phyloP scores from a whole-genome alignment of 2,113 vertebrate genomes.

The Spheniscus mendiculus region DNA sequence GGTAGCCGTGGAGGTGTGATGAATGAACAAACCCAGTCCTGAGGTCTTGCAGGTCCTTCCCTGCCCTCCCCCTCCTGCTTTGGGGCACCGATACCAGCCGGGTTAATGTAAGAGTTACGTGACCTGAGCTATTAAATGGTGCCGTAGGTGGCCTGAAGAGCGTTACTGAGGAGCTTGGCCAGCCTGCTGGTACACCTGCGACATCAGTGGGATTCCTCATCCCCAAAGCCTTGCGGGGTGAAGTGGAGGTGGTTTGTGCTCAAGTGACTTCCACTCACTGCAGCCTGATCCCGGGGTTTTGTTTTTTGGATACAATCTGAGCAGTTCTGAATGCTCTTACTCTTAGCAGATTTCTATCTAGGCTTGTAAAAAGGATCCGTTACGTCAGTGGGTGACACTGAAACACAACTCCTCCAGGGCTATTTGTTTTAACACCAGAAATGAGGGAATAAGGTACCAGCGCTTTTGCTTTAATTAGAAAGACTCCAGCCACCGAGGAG shows the following conservation, averaged over 20 bases:
- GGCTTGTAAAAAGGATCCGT: conserved; percentile 9
- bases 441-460: conserved; percentile 13
- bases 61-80: neutral
- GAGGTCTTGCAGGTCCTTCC: neutral
- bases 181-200: neutral
- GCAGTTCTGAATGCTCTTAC: neutral
- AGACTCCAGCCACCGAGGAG: neutral
- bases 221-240: neutral
- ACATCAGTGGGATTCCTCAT: neutral
- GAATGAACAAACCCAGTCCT: neutral
- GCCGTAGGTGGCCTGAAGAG: neutral
- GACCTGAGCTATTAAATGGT: neutral
- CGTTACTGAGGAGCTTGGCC: neutral
- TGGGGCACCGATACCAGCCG: neutral
- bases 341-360: conserved; percentile 36
- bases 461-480: conserved; percentile 30
- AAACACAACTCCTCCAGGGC: conserved; percentile 32
- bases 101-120: rapidly evolving
- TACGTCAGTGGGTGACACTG: conserved; percentile 48
- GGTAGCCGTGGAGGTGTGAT: neutral
- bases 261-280: neutral
- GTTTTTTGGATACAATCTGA: conserved; percentile 1
- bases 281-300: neutral
- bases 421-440: conserved; percentile 49
- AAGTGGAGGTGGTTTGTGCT: neutral